Base-by-base conservation (phyloP, 2,113 vertebrate genomes). In the Hippolais icterina region DNA sequence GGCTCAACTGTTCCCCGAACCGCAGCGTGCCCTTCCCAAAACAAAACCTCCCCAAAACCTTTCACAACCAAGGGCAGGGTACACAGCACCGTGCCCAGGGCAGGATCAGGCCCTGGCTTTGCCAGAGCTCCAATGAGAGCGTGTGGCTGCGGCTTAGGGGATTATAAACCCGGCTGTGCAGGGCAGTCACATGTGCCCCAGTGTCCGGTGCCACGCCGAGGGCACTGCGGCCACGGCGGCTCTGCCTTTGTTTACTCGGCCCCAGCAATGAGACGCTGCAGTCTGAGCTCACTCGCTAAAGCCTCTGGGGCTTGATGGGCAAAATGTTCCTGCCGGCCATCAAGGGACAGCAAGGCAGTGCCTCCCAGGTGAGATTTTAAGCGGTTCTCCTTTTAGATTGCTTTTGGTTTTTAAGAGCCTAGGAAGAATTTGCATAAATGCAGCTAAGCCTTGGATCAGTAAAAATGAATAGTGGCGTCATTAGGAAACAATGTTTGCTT, bases 171-270 rank as follows among this genome's bases (percentile, higher is more conserved):
- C 23, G 68, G 10, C 39, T 70, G 95, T 47, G 84, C 72, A 24
- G 83, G 87, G 78, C 89, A 46, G 95, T 97, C 97, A 97, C 97
- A 95, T 83, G 97, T 74, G 83, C 46, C 92, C 92, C 95, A 83
- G 85, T 33, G 88, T 4, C 31, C 12, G 3, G 94, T 60, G 91
- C 68, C 95, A 75, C 8, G 14, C 74, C 50, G 1, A n/a, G 83
- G 69, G 22, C 63, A 47, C 27, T 4, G 74, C 27, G 1, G 81
- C 57, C 28, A 24, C 94, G 46, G 89, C 35, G 4, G 46, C 84
- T 31, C 33, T 42, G 59, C 35, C 20, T 2, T 2, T 75, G 84
- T 53, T 41, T 14, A 5, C 37, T 39, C 76, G 24, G 21, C n/a
- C 75, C 19, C 75, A 71, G 74, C 31, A 37, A 68, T 0, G 35